Base-by-base conservation (phyloP, 2,888 invertebrate genomes). In the Polia nebulosa region DNA sequence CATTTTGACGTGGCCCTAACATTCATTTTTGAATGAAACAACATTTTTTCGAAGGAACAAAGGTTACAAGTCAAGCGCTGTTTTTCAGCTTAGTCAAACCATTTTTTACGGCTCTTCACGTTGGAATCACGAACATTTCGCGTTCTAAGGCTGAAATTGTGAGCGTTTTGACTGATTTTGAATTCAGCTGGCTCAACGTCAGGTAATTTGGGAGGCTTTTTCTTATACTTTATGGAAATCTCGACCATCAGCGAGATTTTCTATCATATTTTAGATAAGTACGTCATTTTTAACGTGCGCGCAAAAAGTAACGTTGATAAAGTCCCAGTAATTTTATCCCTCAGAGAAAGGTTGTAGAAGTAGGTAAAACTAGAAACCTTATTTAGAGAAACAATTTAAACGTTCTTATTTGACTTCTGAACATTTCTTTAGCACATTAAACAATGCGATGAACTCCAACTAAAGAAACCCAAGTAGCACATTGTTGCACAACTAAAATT, bases 1-100 rank as follows among this genome's bases (percentile, higher is more conserved):
- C 81, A 81, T 85, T 87, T 83, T 85, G 86, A 87, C 83, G 76
- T 79, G 71, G 61, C 63, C 75, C 66, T 72, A 74, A 80, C 67
- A 72, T 78, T 73, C 71, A 81, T 84, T 82, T 77, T 68, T 76
- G 72, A 76, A 84, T 70, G 68, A 80, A 74, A 72, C 60, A 72
- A 69, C 45, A 59, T 72, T 83, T 82, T 82, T 74, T 65, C 45
- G 9, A 29, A 58, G 52, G 51, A 82, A 75, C 55, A 82, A 67
- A 77, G 70, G 68, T 75, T 72, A 60, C 55, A 75, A 75, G 61
- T 75, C 62, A 67, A 72, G 75, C 68, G 36, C 75, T 58, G 61
- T 61, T 74, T 72, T 82, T 69, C 53, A 75, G 65, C 68, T 64
- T 69, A 66, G 57, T 80, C 73, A 65, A 70, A 70, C 73, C 62